Evolutionary conservation across 2,113 vertebrate species (phyloP).

Genomic region (Mus spicilegus): DNA sequence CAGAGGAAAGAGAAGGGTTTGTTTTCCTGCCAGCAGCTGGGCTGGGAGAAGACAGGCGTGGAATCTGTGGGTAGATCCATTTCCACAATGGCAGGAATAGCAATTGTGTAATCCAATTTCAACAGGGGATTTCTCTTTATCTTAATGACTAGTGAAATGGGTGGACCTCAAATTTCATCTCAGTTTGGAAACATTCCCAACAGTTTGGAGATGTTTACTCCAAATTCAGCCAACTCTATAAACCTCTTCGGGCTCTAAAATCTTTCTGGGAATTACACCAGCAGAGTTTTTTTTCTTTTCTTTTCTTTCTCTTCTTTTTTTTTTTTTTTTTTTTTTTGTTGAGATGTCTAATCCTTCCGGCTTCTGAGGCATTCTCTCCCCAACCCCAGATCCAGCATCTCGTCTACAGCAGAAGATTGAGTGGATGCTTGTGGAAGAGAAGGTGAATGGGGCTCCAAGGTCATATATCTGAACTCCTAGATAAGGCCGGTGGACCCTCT

Average conservation of each 20-base stretch:
- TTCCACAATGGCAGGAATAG: conserved; percentile 65
- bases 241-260: conserved; percentile 67
- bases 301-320: background rate
- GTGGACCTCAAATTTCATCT: conserved; percentile 75
- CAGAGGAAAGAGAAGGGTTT: background rate
- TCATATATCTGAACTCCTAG: background rate
- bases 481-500: background rate
- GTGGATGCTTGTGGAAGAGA: background rate
- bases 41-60: conserved; percentile 59
- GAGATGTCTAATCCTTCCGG: conserved; percentile 63
- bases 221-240: conserved; percentile 63
- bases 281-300: background rate
- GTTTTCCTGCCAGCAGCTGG: conserved; percentile 36
- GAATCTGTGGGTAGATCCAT: conserved; percentile 57
- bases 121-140: conserved; percentile 71
- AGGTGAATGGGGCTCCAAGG: background rate
- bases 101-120: conserved; percentile 65
- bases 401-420: conserved; percentile 34
- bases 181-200: conserved; percentile 65
- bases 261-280: conserved; percentile 78
- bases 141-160: conserved; percentile 73
- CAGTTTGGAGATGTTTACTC: conserved; percentile 73
- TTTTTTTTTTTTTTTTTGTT: background rate
- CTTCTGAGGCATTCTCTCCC: conserved; percentile 57
- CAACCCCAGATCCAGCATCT: conserved; percentile 7